These are phyloP conservation scores for Styela plicata DNA, from an alignment of 23 tunicate species.

Conservation along the genomic window DNA sequence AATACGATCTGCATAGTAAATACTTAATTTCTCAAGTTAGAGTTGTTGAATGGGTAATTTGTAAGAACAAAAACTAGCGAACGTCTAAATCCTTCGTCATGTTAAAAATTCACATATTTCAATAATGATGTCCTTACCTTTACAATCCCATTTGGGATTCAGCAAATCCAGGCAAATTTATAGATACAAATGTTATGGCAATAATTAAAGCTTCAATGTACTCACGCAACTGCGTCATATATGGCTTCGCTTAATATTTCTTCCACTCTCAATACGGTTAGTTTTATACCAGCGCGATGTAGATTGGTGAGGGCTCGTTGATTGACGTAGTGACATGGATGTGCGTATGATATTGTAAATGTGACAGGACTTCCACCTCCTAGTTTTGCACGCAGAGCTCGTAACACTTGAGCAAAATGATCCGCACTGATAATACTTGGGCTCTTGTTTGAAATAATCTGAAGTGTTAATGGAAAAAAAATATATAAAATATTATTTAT, in stretches of 20 bases:
- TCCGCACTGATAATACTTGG: conserved; percentile 68
- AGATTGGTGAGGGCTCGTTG: conserved; percentile 56
- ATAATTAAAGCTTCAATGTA: neutral
- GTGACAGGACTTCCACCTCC: conserved; percentile 15
- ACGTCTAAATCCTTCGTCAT: no score
- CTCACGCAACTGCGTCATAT: conserved; percentile 38
- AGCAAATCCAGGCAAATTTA: no score
- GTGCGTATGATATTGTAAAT: conserved; percentile 45
- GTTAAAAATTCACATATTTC: no score
- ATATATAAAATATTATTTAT: no score
- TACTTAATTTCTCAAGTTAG: no score
- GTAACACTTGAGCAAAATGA: conserved; percentile 41
- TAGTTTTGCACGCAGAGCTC: conserved; percentile 27
- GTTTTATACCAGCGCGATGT: conserved; percentile 54
- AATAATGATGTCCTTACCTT: no score
- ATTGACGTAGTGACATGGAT: conserved; percentile 61
- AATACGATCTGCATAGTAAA: no score
- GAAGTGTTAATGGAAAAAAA: no score
- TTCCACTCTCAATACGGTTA: conserved; percentile 42
- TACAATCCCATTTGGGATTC: no score
- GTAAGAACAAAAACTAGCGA: no score
- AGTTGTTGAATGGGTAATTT: no score
- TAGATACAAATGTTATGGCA: conserved; percentile 1
- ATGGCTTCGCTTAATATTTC: conserved; percentile 48
- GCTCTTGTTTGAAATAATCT: conserved; percentile 59